phyloP scores from a whole-genome alignment of 2,113 vertebrate genomes.

The Callithrix jacchus region DNA sequence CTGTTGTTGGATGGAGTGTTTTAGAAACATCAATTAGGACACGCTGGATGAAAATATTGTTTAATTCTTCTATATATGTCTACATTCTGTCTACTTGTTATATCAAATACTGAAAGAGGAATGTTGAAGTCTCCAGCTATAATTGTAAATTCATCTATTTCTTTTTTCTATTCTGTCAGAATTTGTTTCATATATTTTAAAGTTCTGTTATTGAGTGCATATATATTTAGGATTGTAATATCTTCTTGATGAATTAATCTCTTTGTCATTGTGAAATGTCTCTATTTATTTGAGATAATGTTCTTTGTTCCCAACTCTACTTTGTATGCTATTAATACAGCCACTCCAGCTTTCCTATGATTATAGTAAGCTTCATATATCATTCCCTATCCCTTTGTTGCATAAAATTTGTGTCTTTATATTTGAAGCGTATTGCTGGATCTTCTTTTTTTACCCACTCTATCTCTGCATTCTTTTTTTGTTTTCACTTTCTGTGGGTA shows the following conservation, averaged over 20 bases:
- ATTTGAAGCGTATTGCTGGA: background rate
- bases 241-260: no score
- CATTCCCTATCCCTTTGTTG: background rate
- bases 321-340: background rate
- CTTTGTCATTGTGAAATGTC: background rate
- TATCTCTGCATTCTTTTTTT: background rate
- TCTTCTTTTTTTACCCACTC: background rate
- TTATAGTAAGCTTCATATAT: background rate
- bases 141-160: background rate
- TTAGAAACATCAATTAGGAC: background rate
- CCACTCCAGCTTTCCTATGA: no score
- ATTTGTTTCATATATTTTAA: background rate
- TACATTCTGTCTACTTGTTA: background rate
- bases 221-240: no score
- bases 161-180: background rate
- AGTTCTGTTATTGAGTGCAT: no score
- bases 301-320: background rate
- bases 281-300: background rate
- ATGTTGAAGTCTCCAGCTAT: background rate
- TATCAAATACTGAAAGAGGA: background rate
- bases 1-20: background rate
- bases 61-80: background rate
- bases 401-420: background rate
- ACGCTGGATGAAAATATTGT: background rate
- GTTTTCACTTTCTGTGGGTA: no score